A percentile compares a stretch with the other conserved stretches of the same genome.
Conservation (phyloP, 2,888 invertebrate genomes). For the Melieria omissa region DNA sequence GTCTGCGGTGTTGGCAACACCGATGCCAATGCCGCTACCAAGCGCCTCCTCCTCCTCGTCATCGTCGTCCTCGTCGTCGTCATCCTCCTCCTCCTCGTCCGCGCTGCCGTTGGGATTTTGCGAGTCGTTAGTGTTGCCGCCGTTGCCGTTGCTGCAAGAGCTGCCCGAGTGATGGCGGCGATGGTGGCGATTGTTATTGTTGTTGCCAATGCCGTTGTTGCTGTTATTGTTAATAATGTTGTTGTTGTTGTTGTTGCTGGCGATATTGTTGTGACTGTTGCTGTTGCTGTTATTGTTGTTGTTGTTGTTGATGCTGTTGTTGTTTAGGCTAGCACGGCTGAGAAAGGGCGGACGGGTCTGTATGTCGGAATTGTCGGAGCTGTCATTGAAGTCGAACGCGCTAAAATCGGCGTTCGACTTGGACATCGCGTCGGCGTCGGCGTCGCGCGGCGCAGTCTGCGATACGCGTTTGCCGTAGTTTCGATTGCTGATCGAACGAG, state of each 20-base stretch:
- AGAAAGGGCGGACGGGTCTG: conserved; percentile 62
- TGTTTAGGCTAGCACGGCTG: conserved; percentile 56
- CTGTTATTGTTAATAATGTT: conserved; percentile 37
- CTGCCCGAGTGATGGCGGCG: conserved; percentile 11
- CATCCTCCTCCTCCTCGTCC: conserved; percentile 40
- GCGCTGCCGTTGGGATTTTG: conserved; percentile 29
- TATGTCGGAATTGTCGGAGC: conserved; percentile 63
- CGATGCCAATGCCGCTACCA: conserved; percentile 24
- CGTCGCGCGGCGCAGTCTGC: conserved; percentile 12
- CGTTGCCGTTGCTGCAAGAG: neutral
- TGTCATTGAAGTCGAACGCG: conserved; percentile 66
- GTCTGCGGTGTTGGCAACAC: neutral
- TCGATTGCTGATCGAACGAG: too few species aligned
- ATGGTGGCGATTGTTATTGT: conserved; percentile 15
- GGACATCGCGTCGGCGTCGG: conserved; percentile 49
- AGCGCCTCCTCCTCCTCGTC: conserved; percentile 41
- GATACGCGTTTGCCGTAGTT: too few species aligned
- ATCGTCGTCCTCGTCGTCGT: conserved; percentile 35
- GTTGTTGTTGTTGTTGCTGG: conserved; percentile 41
- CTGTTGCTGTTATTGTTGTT: conserved; percentile 40
- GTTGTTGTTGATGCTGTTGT: conserved; percentile 38
- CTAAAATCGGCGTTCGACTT: conserved; percentile 63
- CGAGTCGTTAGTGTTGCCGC: neutral
- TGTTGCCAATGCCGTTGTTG: conserved; percentile 32
- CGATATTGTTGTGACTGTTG: conserved; percentile 41